Evolutionary conservation across 2,797 vertebrate species (phyloP), one percentile per base, ranked within the genome.

Genomic region (Melopsittacus undulatus): DNA sequence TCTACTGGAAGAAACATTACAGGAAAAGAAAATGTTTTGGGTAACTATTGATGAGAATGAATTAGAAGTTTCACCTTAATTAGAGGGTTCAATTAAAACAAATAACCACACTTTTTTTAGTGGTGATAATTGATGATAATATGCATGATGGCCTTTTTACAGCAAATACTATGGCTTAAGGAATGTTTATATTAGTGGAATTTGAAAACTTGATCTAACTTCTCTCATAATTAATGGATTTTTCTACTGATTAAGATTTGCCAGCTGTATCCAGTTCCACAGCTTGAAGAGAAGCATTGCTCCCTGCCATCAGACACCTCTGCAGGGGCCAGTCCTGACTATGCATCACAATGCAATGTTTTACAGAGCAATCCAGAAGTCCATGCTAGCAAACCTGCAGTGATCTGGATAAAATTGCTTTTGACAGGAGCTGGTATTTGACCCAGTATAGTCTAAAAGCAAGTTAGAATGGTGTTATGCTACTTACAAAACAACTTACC

Each of bases 401-500:
- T 14, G 32, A 59, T 64, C 54, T 79, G 46, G 21, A 40, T 52
- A 75, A 54, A 85, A 68, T 12, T 45, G 13, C 2, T 62, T 74
- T 83, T 61, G 19, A 88, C 49, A 61, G 38, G 45, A 82, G 29
- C n/a, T 61, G 61, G 30, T 34, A 54, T 89, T 74, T 79, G 59
- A 59, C 32, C 38, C 52, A 69, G 32, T 15, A 49, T n/a, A 69
- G 18, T 24, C 57, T 73, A 54, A 90, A 88, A 54, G 0, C 27
- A 73, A 45, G 14, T 23, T 43, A 43, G 27, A 70, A 68, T 48
- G 20, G 10, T 22, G 32, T 11, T 43, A n/a, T 11, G 29, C 46
- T 36, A 66, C 72, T 68, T 43, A 56, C 23, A 66, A 79, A 84
- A 23, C 57, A 94, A 90, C 98, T 98, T 97, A 99, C 99, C 99